A percentile compares a stretch with the other conserved stretches of the same genome.
Evolutionary conservation across 1,140 invertebrate species (phyloP).

Genomic region (Pseudomyrmex pallidus): DNA sequence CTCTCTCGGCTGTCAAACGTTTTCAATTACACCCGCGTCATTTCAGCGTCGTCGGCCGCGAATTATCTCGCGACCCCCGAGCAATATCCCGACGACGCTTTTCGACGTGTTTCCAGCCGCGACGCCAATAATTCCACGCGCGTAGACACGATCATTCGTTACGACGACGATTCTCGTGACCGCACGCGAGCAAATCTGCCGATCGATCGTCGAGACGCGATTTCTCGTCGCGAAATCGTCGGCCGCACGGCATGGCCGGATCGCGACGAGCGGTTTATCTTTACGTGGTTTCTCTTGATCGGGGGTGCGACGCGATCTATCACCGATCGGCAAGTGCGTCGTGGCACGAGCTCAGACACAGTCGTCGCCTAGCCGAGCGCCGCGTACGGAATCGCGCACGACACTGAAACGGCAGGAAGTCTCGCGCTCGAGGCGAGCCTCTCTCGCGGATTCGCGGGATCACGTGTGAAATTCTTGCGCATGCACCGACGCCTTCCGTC

Average conservation of each 20-base stretch:
- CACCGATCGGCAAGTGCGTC: conserved; percentile 10
- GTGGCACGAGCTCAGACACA: conserved; percentile 35
- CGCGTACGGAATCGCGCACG: conserved; percentile 81
- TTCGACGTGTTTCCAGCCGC: not conserved
- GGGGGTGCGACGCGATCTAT: not conserved
- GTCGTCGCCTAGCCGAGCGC: conserved; percentile 65
- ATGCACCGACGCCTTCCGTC: conserved; percentile 79
- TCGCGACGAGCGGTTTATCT: not conserved
- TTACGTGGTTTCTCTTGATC: not conserved
- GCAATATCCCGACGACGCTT: not conserved
- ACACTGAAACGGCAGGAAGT: conserved; percentile 81
- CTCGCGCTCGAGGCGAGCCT: conserved; percentile 76
- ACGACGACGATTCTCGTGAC: not conserved
- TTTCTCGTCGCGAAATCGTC: not conserved
- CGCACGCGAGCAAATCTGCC: not conserved
- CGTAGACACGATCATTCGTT: conserved; percentile 12
- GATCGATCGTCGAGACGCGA: conserved; percentile 17
- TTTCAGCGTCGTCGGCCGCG: not conserved
- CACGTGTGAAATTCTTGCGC: conserved; percentile 83
- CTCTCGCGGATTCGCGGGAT: conserved; percentile 82
- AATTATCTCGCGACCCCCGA: conserved; percentile 23
- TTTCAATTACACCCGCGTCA: conserved; percentile 46
- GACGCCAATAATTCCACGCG: not conserved
- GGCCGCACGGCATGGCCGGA: not conserved
- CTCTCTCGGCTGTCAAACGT: conserved; percentile 18